These are phyloP conservation scores for Atherix ibis DNA, from an alignment of 2,888 invertebrate genomes.

Conservation along the genomic window DNA sequence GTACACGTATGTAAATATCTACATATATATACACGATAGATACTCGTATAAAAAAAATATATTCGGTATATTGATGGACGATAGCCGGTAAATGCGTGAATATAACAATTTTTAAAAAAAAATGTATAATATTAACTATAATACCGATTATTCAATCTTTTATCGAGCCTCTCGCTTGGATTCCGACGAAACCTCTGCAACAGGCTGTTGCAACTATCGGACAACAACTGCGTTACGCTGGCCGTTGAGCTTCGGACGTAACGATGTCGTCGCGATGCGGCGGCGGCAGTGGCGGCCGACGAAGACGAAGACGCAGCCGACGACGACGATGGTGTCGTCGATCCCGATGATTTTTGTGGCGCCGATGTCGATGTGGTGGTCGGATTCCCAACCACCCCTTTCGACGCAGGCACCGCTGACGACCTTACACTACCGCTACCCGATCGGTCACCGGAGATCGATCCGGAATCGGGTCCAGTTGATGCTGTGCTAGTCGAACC, in stretches of 20 bases:
- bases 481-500: no score
- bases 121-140: no score
- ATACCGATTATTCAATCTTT: slow-evolving; percentile 14
- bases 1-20: no score
- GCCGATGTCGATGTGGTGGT: background rate
- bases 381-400: background rate
- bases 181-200: slow-evolving; percentile 67
- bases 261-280: slow-evolving; percentile 46
- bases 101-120: no score
- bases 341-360: background rate
- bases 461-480: no score
- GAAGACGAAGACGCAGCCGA: slow-evolving; percentile 25
- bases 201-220: slow-evolving; percentile 74
- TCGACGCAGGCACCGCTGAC: background rate
- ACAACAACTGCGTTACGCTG: slow-evolving; percentile 72
- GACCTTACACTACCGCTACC: background rate
- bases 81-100: no score
- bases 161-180: slow-evolving; percentile 52
- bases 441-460: no score
- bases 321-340: slow-evolving; percentile 2
- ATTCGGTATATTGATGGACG: no score
- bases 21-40: no score
- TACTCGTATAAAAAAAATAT: no score
- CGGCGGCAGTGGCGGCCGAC: slow-evolving; percentile 20
- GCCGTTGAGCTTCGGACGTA: slow-evolving; percentile 63